Percentiles rank a stretch among this genome's conserved stretches.
Evolutionary conservation across 1,140 invertebrate species (phyloP).

Genomic region (Zaprionus camerounensis): DNA sequence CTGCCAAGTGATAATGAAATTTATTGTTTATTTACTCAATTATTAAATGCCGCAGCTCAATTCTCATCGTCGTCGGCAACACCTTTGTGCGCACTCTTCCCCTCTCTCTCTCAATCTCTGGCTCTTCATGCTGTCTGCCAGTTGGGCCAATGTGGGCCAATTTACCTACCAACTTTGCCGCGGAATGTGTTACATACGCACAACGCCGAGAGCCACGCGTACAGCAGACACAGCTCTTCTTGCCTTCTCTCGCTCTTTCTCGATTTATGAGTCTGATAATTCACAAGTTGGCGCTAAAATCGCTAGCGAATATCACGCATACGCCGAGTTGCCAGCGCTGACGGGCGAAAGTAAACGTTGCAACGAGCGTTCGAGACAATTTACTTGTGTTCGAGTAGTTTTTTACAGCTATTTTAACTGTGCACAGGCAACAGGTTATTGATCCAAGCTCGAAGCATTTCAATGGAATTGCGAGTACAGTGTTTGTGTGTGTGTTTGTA

Average conservation of each 20-base stretch:
- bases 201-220: slow-evolving; percentile 23
- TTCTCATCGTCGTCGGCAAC: slow-evolving; percentile 7
- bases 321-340: slow-evolving; percentile 25
- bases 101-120: neutral
- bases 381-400: slow-evolving; percentile 15
- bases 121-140: slow-evolving; percentile 29
- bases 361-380: slow-evolving; percentile 1
- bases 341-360: slow-evolving; percentile 7
- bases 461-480: slow-evolving; percentile 25
- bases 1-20: slow-evolving; percentile 74
- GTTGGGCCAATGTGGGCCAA: slow-evolving; percentile 16
- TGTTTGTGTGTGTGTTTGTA: neutral
- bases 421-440: slow-evolving; percentile 71
- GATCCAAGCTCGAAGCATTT: slow-evolving; percentile 59
- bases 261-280: slow-evolving; percentile 29
- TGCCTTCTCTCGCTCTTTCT: neutral
- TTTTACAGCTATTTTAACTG: slow-evolving; percentile 27
- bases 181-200: slow-evolving; percentile 32
- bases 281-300: slow-evolving; percentile 51
- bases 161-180: neutral
- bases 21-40: slow-evolving; percentile 78
- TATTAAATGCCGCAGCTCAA: slow-evolving; percentile 40
- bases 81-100: neutral
- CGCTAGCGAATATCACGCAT: slow-evolving; percentile 39
- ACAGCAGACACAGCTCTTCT: neutral